phyloP scores from a whole-genome alignment of 2,888 invertebrate genomes.

The Drosophila testacea region DNA sequence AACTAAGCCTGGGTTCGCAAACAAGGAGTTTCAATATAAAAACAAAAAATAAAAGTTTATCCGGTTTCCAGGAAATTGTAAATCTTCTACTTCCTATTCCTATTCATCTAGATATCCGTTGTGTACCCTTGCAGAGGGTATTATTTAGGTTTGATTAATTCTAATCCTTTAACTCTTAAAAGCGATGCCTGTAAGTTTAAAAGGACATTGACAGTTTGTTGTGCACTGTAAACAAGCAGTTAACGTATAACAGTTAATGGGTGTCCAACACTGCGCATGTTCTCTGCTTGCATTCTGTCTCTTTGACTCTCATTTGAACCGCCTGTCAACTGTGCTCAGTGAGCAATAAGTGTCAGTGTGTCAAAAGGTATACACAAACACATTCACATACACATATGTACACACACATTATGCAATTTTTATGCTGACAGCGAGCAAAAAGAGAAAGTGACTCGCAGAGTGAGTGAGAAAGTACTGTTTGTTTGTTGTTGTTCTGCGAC shows the following conservation, averaged over 20 bases:
- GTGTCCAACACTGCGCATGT: conserved; percentile 58
- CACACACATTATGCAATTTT: conserved; percentile 75
- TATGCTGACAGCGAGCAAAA: conserved; percentile 52
- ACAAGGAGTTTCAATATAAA: no score
- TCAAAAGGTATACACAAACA: conserved; percentile 59
- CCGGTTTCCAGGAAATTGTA: no score
- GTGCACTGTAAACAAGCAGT: conserved; percentile 69
- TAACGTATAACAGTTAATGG: conserved; percentile 61
- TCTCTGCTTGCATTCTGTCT: conserved; percentile 8
- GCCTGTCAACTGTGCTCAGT: conserved; percentile 42
- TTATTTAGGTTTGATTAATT: no score
- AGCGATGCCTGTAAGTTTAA: no score
- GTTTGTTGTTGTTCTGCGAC: conserved; percentile 3
- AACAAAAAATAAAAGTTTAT: no score
- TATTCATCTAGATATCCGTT: no score
- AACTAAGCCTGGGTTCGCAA: no score
- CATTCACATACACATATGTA: conserved; percentile 9
- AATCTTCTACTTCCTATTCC: no score
- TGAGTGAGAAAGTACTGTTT: conserved; percentile 33
- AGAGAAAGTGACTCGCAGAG: conserved; percentile 49
- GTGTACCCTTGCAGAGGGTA: no score
- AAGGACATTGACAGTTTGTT: conserved; percentile 36
- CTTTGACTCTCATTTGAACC: conserved; percentile 16
- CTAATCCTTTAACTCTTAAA: no score
- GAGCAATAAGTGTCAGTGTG: conserved; percentile 83